These are phyloP conservation scores for Bradypodion pumilum DNA, from an alignment of 2,797 vertebrate species.

Conservation along the genomic window DNA sequence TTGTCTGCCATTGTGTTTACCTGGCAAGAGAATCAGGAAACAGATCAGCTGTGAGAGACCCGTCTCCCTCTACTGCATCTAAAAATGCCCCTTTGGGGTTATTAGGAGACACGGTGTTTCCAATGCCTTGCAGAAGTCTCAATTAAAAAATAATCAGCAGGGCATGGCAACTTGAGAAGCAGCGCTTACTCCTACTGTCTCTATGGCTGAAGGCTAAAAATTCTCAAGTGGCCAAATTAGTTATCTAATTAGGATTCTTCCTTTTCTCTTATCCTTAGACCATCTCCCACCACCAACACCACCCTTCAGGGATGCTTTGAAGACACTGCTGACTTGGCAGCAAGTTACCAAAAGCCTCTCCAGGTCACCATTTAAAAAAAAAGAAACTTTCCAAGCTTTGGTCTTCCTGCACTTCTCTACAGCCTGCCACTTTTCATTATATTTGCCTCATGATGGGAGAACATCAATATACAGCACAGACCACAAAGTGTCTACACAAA, in stretches of 20 bases:
- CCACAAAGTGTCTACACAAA: too few species aligned
- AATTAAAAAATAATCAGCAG: conserved; percentile 76
- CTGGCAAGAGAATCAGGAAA: conserved; percentile 43
- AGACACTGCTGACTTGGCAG: conserved; percentile 53
- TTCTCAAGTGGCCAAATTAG: conserved; percentile 72
- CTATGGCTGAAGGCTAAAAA: conserved; percentile 74
- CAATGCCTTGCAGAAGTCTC: conserved; percentile 75
- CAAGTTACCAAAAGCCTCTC: conserved; percentile 30
- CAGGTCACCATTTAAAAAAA: background rate
- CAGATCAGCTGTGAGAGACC: conserved; percentile 27
- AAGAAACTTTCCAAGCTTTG: too few species aligned
- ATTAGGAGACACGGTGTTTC: conserved; percentile 68
- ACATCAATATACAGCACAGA: background rate
- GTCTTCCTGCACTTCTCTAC: background rate
- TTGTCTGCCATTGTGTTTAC: conserved; percentile 45
- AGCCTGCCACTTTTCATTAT: background rate
- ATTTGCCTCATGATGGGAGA: background rate
- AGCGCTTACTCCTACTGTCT: conserved; percentile 66
- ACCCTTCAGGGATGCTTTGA: conserved; percentile 24
- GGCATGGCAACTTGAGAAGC: conserved; percentile 69
- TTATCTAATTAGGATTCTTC: conserved; percentile 73
- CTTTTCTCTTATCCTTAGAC: conserved; percentile 49
- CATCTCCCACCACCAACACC: background rate
- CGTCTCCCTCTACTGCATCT: conserved; percentile 45
- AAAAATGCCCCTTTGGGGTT: conserved; percentile 68